Conservation (phyloP, 2,888 invertebrate genomes). For the Melolontha melolontha region DNA sequence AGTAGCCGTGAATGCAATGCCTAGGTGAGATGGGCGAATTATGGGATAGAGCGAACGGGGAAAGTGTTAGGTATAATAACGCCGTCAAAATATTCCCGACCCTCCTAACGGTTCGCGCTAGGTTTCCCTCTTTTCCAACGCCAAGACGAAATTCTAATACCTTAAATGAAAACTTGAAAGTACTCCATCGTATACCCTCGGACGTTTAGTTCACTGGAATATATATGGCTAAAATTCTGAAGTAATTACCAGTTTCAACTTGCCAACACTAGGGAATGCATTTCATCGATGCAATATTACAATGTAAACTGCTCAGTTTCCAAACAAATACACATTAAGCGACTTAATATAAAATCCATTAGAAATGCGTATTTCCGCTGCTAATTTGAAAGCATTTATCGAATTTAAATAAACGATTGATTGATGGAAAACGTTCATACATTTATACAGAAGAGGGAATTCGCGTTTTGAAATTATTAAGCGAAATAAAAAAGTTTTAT, state of each 20-base stretch:
- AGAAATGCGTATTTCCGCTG: slow-evolving; percentile 15
- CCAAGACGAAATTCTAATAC: slow-evolving; percentile 38
- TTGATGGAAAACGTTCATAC: not conserved
- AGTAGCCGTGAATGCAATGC: slow-evolving; percentile 5
- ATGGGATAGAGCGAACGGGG: not conserved
- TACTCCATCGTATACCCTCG: slow-evolving; percentile 30
- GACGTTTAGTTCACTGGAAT: slow-evolving; percentile 43
- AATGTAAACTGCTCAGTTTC: slow-evolving; percentile 36
- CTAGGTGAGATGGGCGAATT: not conserved
- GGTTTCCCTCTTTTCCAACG: slow-evolving; percentile 6
- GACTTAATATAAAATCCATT: slow-evolving; percentile 32
- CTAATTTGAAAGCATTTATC: slow-evolving; percentile 4
- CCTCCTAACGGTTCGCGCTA: not conserved
- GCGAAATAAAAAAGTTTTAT: too few relatives aligned
- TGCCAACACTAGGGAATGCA: slow-evolving; percentile 41
- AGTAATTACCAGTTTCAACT: slow-evolving; percentile 50
- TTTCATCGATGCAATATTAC: slow-evolving; percentile 39
- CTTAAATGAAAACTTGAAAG: slow-evolving; percentile 41
- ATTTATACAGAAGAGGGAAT: too few relatives aligned
- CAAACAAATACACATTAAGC: slow-evolving; percentile 35
- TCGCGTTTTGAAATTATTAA: too few relatives aligned
- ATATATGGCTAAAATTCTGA: slow-evolving; percentile 47
- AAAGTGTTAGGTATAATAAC: slow-evolving; percentile 3
- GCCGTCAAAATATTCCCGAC: slow-evolving; percentile 27
- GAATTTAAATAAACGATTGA: not conserved